These are phyloP conservation scores for Paragorgia papillata DNA, from an alignment of 92 coral and sea anemone genomes.

Conservation along the genomic window DNA sequence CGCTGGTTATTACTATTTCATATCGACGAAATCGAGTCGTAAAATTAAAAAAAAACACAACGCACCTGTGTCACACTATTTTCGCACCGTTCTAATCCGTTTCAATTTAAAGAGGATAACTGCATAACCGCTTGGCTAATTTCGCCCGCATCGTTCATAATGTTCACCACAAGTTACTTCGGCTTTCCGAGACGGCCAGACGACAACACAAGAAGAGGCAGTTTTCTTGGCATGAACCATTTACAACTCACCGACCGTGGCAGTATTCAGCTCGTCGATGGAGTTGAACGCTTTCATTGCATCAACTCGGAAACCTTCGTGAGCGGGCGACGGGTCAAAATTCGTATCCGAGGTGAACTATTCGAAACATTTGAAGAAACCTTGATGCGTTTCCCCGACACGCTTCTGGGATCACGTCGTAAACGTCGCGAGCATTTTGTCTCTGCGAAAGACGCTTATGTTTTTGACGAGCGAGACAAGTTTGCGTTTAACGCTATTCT, in stretches of 20 bases:
- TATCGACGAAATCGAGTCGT: not conserved
- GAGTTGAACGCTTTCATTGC: slow-evolving; percentile 18
- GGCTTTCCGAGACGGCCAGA: slow-evolving; percentile 4
- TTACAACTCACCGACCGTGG: slow-evolving; percentile 37
- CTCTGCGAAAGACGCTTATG: slow-evolving; percentile 60
- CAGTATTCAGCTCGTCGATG: slow-evolving; percentile 39
- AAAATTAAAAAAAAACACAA: slow-evolving; percentile 15
- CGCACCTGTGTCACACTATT: not conserved
- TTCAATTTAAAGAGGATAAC: slow-evolving; percentile 18
- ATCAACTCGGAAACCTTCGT: slow-evolving; percentile 31
- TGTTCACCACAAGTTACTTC: not conserved
- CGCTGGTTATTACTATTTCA: slow-evolving; percentile 18
- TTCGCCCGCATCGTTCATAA: slow-evolving; percentile 16
- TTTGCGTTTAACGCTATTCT: slow-evolving; percentile 84
- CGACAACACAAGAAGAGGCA: slow-evolving; percentile 22
- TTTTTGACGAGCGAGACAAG: slow-evolving; percentile 69
- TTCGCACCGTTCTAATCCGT: slow-evolving; percentile 6
- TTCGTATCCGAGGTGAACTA: slow-evolving; percentile 87
- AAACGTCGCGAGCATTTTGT: slow-evolving; percentile 69
- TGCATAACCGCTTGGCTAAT: slow-evolving; percentile 13
- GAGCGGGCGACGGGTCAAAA: slow-evolving; percentile 80
- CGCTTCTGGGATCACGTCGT: slow-evolving; percentile 79
- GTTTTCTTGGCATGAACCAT: slow-evolving; percentile 32
- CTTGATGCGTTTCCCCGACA: slow-evolving; percentile 80
- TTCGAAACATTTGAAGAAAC: slow-evolving; percentile 97